These are phyloP conservation scores for Urosaurus nigricauda DNA, from an alignment of 2,797 vertebrate species.

Conservation along the genomic window DNA sequence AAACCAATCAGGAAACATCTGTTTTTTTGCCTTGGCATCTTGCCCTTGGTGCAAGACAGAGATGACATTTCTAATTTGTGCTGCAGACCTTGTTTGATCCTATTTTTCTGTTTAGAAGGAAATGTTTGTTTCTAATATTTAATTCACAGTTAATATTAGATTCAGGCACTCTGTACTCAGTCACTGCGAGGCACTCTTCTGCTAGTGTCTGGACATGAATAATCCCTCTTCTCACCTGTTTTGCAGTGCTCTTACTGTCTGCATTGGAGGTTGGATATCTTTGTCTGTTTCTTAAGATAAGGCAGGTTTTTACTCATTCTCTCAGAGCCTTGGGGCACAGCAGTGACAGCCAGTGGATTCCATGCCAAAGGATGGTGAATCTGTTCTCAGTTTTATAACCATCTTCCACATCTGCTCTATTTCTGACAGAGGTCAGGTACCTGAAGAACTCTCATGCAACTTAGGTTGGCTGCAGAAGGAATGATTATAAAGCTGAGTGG, in stretches of 20 bases:
- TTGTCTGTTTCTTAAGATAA: background rate
- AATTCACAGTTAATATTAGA: background rate
- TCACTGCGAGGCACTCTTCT: no score
- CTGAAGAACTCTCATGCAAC: no score
- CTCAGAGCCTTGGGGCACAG: no score
- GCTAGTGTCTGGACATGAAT: background rate
- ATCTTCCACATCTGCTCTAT: no score
- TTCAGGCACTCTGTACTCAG: background rate
- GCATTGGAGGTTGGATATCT: background rate
- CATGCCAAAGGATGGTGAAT: no score
- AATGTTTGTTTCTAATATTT: conserved; percentile 7
- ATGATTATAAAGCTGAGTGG: no score
- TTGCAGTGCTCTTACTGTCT: background rate
- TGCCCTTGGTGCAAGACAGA: background rate
- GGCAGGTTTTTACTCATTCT: background rate
- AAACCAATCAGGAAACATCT: background rate
- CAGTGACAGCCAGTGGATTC: no score
- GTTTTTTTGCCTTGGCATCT: background rate
- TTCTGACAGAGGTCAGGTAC: no score
- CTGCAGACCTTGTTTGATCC: background rate
- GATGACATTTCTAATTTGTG: background rate
- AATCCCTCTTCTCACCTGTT: background rate
- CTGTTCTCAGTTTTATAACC: no score
- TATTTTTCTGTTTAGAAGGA: background rate
- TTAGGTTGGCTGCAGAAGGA: no score